phyloP scores from a whole-genome alignment of 2,888 invertebrate species.

The Ypsolopha scabrella region DNA sequence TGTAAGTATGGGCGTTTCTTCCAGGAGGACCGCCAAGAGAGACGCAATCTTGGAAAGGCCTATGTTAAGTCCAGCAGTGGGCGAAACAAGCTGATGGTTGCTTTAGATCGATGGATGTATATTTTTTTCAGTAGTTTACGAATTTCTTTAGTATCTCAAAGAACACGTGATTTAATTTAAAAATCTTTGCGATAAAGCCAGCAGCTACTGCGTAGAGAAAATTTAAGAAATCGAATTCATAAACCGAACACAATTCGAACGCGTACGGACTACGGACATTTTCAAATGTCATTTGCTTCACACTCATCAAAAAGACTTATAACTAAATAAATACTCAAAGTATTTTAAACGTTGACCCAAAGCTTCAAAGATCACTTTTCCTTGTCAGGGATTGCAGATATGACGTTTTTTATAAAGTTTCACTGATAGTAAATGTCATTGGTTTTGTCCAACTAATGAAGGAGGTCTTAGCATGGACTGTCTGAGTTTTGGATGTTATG shows the following conservation, averaged over 20 bases:
- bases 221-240: background rate
- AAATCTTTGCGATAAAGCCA: background rate
- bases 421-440: conserved; percentile 54
- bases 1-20: no score
- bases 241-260: conserved; percentile 19
- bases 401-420: conserved; percentile 15
- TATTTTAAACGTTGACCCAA: conserved; percentile 8
- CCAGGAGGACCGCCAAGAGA: no score
- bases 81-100: no score
- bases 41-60: no score
- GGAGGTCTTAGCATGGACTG: conserved; percentile 14
- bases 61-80: no score
- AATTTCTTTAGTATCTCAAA: background rate
- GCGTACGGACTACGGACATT: conserved; percentile 35
- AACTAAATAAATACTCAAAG: background rate
- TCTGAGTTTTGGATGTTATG: background rate
- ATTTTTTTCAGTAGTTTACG: no score
- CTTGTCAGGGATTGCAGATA: conserved; percentile 9
- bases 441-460: conserved; percentile 62
- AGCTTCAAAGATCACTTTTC: conserved; percentile 1
- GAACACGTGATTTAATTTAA: background rate
- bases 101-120: no score
- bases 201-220: background rate
- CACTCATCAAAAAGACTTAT: conserved; percentile 31
- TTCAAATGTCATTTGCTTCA: conserved; percentile 58